Percentiles rank a stretch among this genome's conserved stretches.
phyloP scores from a whole-genome alignment of 53 echinoderm and acorn worm species.

The Patiria pectinifera region DNA sequence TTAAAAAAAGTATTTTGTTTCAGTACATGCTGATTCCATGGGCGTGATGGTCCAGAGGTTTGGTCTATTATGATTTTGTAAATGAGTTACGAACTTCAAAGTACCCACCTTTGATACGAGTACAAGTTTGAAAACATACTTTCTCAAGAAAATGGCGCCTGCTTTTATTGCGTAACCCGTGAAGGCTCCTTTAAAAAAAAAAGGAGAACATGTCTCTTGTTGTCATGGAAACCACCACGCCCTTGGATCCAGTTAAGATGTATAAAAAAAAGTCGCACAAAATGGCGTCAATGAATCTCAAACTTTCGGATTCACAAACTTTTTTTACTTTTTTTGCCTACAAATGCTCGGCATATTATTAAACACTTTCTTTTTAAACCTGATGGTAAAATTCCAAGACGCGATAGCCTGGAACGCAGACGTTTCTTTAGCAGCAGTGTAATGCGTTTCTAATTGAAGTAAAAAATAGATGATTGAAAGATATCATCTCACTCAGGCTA shows the following conservation, averaged over 20 bases:
- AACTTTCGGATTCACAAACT: not conserved
- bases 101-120: not conserved
- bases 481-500: slow-evolving; percentile 5
- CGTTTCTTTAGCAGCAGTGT: not conserved
- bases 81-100: not conserved
- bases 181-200: not conserved
- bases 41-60: not conserved
- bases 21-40: not conserved
- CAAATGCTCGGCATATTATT: not conserved
- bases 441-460: slow-evolving; percentile 17
- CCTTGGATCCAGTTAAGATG: not conserved
- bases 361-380: slow-evolving; percentile 6
- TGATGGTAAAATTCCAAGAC: not conserved
- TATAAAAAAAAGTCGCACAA: not conserved
- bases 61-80: not conserved
- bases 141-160: not conserved
- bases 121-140: not conserved
- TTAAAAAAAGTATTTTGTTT: not conserved
- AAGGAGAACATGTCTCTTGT: not conserved
- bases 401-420: not conserved
- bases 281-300: not conserved
- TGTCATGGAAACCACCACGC: not conserved
- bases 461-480: slow-evolving; percentile 17
- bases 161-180: not conserved
- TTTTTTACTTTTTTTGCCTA: not conserved